Evolutionary conservation across 2,113 vertebrate genomes (phyloP), one percentile per base, ranked within the genome.

Genomic region (Leucopsar rothschildi): DNA sequence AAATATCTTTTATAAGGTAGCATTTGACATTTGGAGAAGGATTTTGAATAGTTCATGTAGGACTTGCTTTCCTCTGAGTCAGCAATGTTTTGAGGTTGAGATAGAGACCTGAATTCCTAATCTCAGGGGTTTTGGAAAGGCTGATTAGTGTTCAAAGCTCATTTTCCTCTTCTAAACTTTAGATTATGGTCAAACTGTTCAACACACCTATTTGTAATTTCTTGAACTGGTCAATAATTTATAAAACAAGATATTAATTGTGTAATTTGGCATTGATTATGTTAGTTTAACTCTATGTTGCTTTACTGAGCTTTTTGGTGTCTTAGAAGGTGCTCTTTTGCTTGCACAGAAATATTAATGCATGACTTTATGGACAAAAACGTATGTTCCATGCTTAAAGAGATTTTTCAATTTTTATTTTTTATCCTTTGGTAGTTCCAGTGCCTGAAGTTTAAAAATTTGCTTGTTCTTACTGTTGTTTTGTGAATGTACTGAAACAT

Each of bases 51-150:
- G 68, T 60, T 91, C 80, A 24, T 76, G 9, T 9, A 71, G 65
- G 83, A 37, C 33, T 92, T 39, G 35, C n/a, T 92, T 92, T 92
- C 35, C 63, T 96, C 88, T 90, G 83, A 91, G 73, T 79, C 88
- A 65, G 68, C 28, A 3, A 4, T 79, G 88, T 92, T 95, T 95
- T 73, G 75, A 70, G 66, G 52, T 35, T 56, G 76, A 73, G 78
- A 39, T 4, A 78, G 29, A 63, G 91, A 82, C 75, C 63, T 81
- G 90, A 85, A 91, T 90, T 88, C 59, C 17, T 88, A 52, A 92
- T 94, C 49, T 56, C 47, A 81, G 81, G 90, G 82, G 20, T 96
- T 90, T 88, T 86, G 92, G 69, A 96, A 90, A 45, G 78, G 47
- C 9, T 91, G 49, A 18, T 82, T 87, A 87, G 19, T 47, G 45